A percentile compares a stretch with the other conserved stretches of the same genome.
phyloP scores from a whole-genome alignment of 23 tunicate species.

The Styela plicata region DNA sequence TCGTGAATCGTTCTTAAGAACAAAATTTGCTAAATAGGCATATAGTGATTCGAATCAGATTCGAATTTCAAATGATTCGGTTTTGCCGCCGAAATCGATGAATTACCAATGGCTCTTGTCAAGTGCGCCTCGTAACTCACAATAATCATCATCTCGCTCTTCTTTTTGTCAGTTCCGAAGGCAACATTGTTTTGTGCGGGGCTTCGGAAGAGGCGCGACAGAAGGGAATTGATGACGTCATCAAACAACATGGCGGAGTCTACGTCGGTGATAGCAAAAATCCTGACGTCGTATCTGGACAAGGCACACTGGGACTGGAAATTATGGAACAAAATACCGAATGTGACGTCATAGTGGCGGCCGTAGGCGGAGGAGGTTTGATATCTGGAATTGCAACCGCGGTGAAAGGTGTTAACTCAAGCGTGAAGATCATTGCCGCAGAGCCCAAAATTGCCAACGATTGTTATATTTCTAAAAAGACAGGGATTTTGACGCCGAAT shows the following conservation, averaged over 20 bases:
- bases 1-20: too few species aligned
- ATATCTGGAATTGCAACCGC: constrained; percentile 89
- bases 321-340: constrained; percentile 80
- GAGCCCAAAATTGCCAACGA: constrained; percentile 92
- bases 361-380: constrained; percentile 96
- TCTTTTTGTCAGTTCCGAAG: too few species aligned
- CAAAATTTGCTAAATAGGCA: too few species aligned
- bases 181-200: constrained; percentile 49
- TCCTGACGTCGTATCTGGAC: constrained; percentile 69
- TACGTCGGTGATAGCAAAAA: constrained; percentile 56
- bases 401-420: constrained; percentile 66
- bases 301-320: constrained; percentile 95
- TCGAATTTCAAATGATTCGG: too few species aligned
- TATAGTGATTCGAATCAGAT: too few species aligned
- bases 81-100: too few species aligned
- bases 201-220: constrained; percentile 50
- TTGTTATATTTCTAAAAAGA: constrained; percentile 63
- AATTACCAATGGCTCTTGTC: too few species aligned
- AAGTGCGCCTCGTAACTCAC: too few species aligned
- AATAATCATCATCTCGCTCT: too few species aligned
- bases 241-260: constrained; percentile 42
- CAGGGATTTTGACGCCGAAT: constrained; percentile 43
- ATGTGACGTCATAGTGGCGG: constrained; percentile 72
- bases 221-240: constrained; percentile 46
- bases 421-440: constrained; percentile 80